Conservation (phyloP, 1,140 invertebrate species). For the Telenomus remus region DNA sequence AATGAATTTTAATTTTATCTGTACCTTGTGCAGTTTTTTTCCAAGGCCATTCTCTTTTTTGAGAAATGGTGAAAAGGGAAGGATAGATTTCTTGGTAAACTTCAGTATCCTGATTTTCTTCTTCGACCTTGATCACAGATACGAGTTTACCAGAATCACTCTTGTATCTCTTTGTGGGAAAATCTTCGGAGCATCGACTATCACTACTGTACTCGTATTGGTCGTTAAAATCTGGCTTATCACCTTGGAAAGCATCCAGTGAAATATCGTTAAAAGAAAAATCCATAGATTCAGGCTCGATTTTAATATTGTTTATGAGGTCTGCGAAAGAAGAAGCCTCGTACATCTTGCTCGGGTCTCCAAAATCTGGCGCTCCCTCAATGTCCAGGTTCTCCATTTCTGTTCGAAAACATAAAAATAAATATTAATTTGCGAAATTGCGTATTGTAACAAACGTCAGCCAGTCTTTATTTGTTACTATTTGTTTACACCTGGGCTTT, state of each 20-base stretch:
- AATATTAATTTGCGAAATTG: too few species aligned
- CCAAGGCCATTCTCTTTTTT: constrained; percentile 62
- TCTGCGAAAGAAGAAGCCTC: constrained; percentile 60
- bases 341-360: constrained; percentile 35
- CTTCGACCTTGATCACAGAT: constrained; percentile 6
- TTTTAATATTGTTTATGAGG: constrained; percentile 62
- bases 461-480: too few species aligned
- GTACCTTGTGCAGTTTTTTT: constrained; percentile 37
- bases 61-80: constrained; percentile 61
- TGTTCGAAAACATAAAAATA: constrained; percentile 20
- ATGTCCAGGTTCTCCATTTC: constrained; percentile 62
- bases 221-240: constrained; percentile 18
- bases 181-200: constrained; percentile 48
- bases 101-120: constrained; percentile 19
- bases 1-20: too few species aligned
- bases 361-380: constrained; percentile 60
- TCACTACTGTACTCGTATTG: constrained; percentile 45
- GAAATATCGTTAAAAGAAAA: constrained; percentile 21
- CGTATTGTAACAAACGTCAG: too few species aligned
- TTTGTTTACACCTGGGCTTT: too few species aligned
- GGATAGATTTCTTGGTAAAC: constrained; percentile 19
- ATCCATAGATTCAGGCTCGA: constrained; percentile 34
- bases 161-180: constrained; percentile 8
- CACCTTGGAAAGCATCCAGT: constrained; percentile 13
- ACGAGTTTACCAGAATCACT: not conserved